Percentiles rank a stretch among this genome's conserved stretches.
phyloP scores from a whole-genome alignment of 1,140 invertebrate genomes.

The Antheraea pernyi region DNA sequence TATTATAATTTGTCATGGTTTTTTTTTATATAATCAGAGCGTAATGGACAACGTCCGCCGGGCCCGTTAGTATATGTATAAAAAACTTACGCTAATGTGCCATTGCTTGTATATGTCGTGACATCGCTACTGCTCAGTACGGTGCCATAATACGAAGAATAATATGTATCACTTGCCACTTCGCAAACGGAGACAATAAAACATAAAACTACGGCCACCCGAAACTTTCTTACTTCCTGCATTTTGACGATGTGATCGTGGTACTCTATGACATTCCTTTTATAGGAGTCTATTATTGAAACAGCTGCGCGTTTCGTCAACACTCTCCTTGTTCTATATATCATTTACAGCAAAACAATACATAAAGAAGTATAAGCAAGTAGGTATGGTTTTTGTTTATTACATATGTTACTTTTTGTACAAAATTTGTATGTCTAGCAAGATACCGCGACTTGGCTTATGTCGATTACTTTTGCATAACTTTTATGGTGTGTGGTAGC shows the following conservation, averaged over 20 bases:
- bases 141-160: background rate
- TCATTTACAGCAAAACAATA: background rate
- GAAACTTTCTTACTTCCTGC: background rate
- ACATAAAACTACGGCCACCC: background rate
- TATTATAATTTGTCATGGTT: too few species aligned
- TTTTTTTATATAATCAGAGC: too few species aligned
- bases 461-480: too few species aligned
- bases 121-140: background rate
- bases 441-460: too few species aligned
- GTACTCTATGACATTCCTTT: background rate
- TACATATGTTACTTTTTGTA: too few species aligned
- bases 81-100: conserved; percentile 13
- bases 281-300: background rate
- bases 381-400: background rate
- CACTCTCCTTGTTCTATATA: background rate
- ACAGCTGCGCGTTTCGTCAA: background rate
- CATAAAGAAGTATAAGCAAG: background rate
- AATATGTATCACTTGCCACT: background rate
- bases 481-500: too few species aligned
- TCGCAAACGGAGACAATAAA: background rate
- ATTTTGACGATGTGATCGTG: background rate
- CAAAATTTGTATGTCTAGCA: too few species aligned
- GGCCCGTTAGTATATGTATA: background rate
- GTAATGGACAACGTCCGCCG: too few species aligned
- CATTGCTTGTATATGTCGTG: conserved; percentile 1